Conservation (phyloP, 2,113 vertebrate genomes). For the Ammodramus savannarum region DNA sequence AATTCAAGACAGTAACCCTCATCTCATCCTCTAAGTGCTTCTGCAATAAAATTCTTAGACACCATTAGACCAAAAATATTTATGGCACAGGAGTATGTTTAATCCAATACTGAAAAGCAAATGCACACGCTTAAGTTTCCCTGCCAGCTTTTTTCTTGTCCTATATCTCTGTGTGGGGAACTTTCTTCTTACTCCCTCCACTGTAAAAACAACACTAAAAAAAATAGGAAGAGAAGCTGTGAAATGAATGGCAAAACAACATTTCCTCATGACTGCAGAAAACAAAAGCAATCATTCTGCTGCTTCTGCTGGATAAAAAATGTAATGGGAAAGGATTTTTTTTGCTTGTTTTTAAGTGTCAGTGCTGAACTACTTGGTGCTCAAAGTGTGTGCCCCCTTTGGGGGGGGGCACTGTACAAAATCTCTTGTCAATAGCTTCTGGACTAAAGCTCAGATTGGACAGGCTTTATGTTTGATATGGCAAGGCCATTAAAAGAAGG, state of each 20-base stretch:
- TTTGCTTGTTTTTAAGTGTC: background rate
- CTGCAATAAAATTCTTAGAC: background rate
- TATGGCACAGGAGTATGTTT: background rate
- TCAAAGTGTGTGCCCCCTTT: background rate
- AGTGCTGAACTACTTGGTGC: background rate
- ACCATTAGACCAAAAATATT: background rate
- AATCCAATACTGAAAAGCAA: background rate
- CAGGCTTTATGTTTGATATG: background rate
- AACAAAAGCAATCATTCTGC: background rate
- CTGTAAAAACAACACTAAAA: background rate
- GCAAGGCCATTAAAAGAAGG: background rate
- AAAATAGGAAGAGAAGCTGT: background rate
- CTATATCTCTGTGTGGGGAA: background rate
- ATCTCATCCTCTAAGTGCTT: background rate
- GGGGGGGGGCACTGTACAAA: background rate
- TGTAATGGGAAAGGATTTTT: background rate
- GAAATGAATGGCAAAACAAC: background rate
- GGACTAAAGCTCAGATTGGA: background rate
- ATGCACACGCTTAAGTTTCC: background rate
- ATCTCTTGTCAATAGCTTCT: background rate
- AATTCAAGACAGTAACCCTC: background rate
- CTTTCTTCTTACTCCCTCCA: background rate
- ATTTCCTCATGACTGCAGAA: background rate
- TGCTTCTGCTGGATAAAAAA: background rate
- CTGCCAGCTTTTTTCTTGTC: background rate